These are phyloP conservation scores for Metacarcinus magister DNA, from an alignment of 2,888 invertebrate genomes.

Conservation along the genomic window DNA sequence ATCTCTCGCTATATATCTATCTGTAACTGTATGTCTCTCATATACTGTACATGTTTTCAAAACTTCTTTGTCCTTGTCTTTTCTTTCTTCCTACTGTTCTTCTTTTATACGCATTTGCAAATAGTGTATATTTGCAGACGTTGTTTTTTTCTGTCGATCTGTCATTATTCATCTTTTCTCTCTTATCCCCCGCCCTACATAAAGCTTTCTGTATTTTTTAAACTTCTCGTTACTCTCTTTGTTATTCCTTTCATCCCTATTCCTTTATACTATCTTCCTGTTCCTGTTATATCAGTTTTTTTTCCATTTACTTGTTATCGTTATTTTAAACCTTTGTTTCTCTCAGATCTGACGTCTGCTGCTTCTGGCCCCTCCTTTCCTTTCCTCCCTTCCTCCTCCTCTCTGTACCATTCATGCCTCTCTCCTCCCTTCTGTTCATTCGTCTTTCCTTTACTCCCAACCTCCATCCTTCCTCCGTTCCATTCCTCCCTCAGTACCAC, in stretches of 20 bases:
- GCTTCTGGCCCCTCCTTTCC: neutral
- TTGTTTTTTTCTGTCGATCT: neutral
- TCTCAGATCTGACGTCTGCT: neutral
- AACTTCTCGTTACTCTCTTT: constrained; percentile 6
- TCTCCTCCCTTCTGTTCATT: neutral
- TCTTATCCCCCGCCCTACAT: neutral
- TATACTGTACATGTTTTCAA: neutral
- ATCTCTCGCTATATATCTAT: neutral
- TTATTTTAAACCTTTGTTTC: constrained; percentile 6
- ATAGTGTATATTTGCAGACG: neutral
- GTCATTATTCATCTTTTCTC: neutral
- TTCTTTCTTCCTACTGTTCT: neutral
- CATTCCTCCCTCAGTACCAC: neutral
- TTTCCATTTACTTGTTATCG: neutral
- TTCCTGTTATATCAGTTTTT: neutral
- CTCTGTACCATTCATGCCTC: neutral
- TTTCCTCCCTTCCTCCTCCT: neutral
- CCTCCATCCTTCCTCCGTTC: neutral
- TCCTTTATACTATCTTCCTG: neutral
- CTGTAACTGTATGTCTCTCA: neutral
- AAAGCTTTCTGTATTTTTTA: neutral
- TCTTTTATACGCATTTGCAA: neutral
- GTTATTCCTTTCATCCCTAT: neutral
- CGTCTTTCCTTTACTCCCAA: neutral
- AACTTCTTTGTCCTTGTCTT: neutral